Conservation (phyloP, 2,888 invertebrate species). For the Steinernema carpocapsae region DNA sequence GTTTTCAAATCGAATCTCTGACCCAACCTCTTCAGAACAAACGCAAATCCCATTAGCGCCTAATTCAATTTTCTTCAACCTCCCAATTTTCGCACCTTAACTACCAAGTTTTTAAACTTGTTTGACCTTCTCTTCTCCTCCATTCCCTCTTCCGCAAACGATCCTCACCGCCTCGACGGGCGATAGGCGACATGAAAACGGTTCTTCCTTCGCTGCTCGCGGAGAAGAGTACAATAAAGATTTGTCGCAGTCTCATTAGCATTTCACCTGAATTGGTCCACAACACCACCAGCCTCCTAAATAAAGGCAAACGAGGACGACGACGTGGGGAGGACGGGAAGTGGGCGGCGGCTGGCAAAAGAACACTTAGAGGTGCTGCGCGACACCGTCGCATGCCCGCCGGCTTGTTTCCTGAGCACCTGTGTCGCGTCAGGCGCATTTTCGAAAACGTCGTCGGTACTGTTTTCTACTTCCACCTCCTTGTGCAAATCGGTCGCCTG, state of each 20-base stretch:
- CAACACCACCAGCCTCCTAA: not conserved
- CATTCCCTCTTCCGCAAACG: not conserved
- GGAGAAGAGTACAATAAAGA: slow-evolving; percentile 14
- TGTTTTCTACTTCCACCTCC: not conserved
- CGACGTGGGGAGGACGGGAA: slow-evolving; percentile 12
- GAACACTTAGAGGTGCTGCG: not conserved
- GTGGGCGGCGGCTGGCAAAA: slow-evolving; percentile 4
- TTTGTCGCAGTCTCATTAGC: slow-evolving; percentile 27
- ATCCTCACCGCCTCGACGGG: not conserved
- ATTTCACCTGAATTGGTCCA: slow-evolving; percentile 27
- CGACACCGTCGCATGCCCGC: slow-evolving; percentile 11
- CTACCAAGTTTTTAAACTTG: too few species aligned
- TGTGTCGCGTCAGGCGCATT: slow-evolving; percentile 19
- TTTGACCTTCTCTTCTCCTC: not conserved
- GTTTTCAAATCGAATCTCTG: too few species aligned
- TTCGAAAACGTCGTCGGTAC: not conserved
- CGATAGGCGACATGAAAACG: slow-evolving; percentile 3
- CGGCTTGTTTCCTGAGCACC: slow-evolving; percentile 30
- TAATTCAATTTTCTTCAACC: too few species aligned
- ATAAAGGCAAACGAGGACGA: too few species aligned
- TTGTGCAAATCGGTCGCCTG: too few species aligned
- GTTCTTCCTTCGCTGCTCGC: not conserved
- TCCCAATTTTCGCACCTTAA: too few species aligned
- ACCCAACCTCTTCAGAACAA: too few species aligned
- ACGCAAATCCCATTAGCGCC: too few species aligned